Evolutionary conservation across 2,888 invertebrate genomes (phyloP).

Genomic region (Hirudinaria manillensis): DNA sequence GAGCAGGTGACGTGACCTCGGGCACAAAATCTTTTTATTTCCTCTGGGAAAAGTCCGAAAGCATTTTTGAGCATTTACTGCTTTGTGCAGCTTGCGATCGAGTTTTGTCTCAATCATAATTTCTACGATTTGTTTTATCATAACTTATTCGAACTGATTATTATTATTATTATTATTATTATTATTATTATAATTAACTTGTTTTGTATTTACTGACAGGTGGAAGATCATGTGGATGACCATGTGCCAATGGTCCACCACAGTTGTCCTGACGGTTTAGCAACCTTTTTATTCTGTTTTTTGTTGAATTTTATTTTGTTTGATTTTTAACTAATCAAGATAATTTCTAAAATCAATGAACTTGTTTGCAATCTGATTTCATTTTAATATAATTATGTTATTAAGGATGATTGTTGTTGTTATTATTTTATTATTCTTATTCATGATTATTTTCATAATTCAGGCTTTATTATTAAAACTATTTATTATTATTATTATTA

Average conservation of each 20-base stretch:
- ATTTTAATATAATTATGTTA: slow-evolving; percentile 17
- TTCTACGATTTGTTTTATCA: too few relatives aligned
- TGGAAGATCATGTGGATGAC: slow-evolving; percentile 79
- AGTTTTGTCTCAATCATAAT: too few relatives aligned
- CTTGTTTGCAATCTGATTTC: background rate
- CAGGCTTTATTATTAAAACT: background rate
- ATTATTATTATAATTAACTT: background rate
- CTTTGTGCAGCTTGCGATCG: too few relatives aligned
- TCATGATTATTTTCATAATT: too few relatives aligned
- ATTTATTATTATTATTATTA: slow-evolving; percentile 14
- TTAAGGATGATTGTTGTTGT: background rate
- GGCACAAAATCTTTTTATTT: too few relatives aligned
- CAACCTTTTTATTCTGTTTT: background rate
- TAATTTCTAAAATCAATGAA: background rate
- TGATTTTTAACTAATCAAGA: too few relatives aligned
- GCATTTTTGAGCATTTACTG: too few relatives aligned
- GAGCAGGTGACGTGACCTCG: too few relatives aligned
- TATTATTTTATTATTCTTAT: slow-evolving; percentile 22
- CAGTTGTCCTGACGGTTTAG: slow-evolving; percentile 62
- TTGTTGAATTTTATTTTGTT: background rate
- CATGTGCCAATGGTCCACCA: slow-evolving; percentile 76
- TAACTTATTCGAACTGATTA: too few relatives aligned
- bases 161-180: too few relatives aligned
- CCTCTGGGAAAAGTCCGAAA: too few relatives aligned
- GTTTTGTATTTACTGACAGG: slow-evolving; percentile 26